Percentiles rank a stretch among this genome's conserved stretches.
Evolutionary conservation across 1,140 invertebrate genomes (phyloP).

Genomic region (Phymorhynchus buccinoides): DNA sequence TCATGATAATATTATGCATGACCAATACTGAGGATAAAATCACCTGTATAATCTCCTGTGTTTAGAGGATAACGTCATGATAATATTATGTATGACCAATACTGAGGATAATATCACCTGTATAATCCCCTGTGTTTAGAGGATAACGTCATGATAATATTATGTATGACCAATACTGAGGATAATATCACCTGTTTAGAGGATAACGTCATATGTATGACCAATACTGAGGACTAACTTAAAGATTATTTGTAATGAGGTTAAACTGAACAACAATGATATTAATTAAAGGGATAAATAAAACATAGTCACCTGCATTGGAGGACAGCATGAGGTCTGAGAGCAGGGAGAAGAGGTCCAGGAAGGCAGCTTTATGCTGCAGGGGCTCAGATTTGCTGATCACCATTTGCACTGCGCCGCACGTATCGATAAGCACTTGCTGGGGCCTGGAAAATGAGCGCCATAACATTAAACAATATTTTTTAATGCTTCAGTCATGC

Average conservation of each 20-base stretch:
- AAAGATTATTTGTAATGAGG: background rate
- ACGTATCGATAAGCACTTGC: slow-evolving; percentile 23
- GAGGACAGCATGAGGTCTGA: background rate
- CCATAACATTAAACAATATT: background rate
- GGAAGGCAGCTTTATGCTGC: slow-evolving; percentile 3
- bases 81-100: background rate
- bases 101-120: background rate
- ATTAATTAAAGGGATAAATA: too few species aligned
- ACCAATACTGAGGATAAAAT: too few species aligned
- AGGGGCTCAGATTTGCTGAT: background rate
- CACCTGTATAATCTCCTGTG: too few species aligned
- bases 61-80: too few species aligned
- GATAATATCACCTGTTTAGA: background rate
- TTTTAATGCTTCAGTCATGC: too few species aligned
- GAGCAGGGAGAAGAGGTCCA: slow-evolving; percentile 24
- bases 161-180: background rate
- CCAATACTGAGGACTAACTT: background rate
- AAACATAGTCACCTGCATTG: slow-evolving; percentile 3
- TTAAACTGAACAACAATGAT: background rate
- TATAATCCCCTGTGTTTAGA: background rate
- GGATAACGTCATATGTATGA: background rate
- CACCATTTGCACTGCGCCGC: background rate
- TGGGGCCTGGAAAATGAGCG: slow-evolving; percentile 8
- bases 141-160: background rate
- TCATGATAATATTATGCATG: too few species aligned